Conservation (phyloP, 2,888 invertebrate species). For the Pristionchus exspectatus region DNA sequence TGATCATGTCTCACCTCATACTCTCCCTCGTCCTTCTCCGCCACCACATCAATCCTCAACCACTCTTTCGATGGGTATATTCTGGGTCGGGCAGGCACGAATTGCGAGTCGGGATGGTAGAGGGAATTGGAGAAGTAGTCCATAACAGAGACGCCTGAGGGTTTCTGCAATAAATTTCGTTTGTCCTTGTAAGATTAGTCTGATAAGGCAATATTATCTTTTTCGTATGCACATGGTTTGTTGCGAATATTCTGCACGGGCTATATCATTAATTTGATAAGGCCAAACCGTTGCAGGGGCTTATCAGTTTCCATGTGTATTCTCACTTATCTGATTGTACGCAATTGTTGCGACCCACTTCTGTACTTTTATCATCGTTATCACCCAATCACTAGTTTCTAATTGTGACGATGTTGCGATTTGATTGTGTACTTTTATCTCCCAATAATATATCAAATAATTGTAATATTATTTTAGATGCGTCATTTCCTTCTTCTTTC, state of each 20-base stretch:
- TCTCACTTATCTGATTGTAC: too few relatives aligned
- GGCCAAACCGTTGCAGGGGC: not conserved
- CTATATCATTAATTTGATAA: not conserved
- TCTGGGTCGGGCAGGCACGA: constrained; percentile 56
- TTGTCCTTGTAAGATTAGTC: not conserved
- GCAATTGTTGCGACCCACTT: too few relatives aligned
- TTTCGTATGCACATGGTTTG: not conserved
- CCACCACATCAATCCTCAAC: constrained; percentile 59
- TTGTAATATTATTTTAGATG: not conserved
- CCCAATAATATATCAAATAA: not conserved
- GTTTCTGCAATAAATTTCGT: constrained; percentile 30
- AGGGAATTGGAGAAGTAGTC: constrained; percentile 55
- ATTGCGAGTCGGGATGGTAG: constrained; percentile 53
- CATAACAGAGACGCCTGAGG: constrained; percentile 12
- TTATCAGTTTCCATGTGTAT: not conserved
- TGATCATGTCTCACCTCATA: constrained; percentile 56
- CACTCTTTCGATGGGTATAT: constrained; percentile 63
- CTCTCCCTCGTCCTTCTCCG: constrained; percentile 62
- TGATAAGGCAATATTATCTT: not conserved
- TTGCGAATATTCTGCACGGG: not conserved
- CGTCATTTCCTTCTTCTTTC: not conserved
- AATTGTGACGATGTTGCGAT: not conserved
- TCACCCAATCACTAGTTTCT: not conserved
- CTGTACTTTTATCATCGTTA: too few relatives aligned
- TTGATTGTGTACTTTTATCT: too few relatives aligned